A percentile compares a stretch with the other conserved stretches of the same genome.
These are phyloP conservation scores for Elanus axillaris DNA, from an alignment of 2,113 vertebrate species.

Conservation along the genomic window DNA sequence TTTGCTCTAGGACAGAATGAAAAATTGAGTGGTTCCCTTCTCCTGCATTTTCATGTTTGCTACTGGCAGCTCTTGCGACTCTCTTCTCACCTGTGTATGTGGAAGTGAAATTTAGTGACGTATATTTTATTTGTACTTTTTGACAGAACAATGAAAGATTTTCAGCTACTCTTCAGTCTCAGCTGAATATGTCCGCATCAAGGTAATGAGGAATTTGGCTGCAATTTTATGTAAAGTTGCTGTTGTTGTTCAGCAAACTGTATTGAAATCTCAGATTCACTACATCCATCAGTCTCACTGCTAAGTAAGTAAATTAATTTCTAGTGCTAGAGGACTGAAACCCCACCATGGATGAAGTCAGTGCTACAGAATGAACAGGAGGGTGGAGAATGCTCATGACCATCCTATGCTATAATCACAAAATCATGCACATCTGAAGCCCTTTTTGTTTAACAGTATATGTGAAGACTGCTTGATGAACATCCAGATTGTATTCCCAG, in stretches of 20 bases:
- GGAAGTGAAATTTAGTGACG: not conserved
- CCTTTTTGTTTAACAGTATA: not conserved
- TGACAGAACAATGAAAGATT: not conserved
- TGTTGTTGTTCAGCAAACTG: not conserved
- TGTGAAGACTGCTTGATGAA: slow-evolving; percentile 14
- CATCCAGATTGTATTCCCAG: slow-evolving; percentile 37
- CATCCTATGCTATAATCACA: slow-evolving; percentile 32
- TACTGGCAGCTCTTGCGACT: not conserved
- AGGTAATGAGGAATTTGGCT: not conserved
- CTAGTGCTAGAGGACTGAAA: not conserved
- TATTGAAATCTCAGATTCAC: not conserved
- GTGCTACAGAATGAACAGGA: slow-evolving; percentile 11
- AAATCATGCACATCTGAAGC: slow-evolving; percentile 38
- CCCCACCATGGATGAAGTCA: not conserved
- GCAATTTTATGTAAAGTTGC: not conserved
- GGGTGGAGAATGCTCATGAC: slow-evolving; percentile 22
- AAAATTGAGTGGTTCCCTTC: not conserved
- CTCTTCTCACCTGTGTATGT: not conserved
- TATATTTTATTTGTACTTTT: not conserved
- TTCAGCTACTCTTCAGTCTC: not conserved
- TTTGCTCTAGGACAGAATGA: not conserved
- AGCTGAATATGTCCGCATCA: not conserved
- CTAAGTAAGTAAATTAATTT: not conserved
- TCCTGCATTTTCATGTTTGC: not conserved
- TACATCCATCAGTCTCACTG: not conserved